phyloP scores from a whole-genome alignment of 1,140 invertebrate genomes.

The Rhagoletis pomonella region DNA sequence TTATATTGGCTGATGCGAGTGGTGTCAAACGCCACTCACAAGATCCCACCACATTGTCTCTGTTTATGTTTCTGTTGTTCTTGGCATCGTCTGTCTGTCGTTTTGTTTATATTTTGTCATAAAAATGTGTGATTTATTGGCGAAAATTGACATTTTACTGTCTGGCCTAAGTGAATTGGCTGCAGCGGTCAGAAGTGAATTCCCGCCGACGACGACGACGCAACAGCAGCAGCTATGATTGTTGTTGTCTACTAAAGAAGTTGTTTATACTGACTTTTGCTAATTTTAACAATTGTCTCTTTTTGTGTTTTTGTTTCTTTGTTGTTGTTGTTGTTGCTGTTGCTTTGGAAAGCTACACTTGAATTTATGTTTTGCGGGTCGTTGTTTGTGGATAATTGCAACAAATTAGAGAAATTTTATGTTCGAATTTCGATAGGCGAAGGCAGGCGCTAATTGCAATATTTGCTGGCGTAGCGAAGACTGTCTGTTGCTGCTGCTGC shows the following conservation, averaged over 20 bases:
- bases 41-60: background rate
- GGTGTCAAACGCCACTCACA: background rate
- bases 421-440: slow-evolving; percentile 49
- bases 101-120: slow-evolving; percentile 43
- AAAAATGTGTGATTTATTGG: slow-evolving; percentile 41
- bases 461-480: background rate
- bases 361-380: background rate
- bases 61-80: background rate
- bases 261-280: slow-evolving; percentile 37
- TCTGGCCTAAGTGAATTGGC: background rate
- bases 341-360: background rate
- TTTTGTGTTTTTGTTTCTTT: background rate
- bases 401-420: slow-evolving; percentile 52
- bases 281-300: slow-evolving; percentile 36
- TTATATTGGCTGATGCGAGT: slow-evolving; percentile 21
- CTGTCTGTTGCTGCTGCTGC: background rate
- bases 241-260: background rate
- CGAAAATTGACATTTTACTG: slow-evolving; percentile 48
- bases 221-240: background rate
- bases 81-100: background rate
- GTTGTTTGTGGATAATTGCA: slow-evolving; percentile 50
- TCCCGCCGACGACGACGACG: background rate
- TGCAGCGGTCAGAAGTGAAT: background rate
- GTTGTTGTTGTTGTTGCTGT: background rate
- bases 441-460: slow-evolving; percentile 47